Evolutionary conservation across 2,113 vertebrate species (phyloP).

Genomic region (Natator depressus): DNA sequence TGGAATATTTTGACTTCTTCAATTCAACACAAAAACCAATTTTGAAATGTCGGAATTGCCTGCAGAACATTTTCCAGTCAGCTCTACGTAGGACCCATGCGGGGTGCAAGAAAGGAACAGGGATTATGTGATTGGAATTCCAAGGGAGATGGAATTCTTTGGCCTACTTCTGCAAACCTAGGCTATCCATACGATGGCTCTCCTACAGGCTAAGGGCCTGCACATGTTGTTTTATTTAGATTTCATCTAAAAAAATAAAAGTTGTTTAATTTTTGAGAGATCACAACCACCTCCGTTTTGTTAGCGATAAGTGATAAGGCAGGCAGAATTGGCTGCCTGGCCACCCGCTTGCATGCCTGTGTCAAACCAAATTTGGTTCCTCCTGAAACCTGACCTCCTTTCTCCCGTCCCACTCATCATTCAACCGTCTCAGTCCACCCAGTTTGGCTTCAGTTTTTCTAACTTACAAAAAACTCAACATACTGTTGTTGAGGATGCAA

Average conservation of each 20-base stretch:
- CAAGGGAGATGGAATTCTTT: background rate
- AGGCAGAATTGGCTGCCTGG: background rate
- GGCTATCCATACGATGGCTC: fast-evolving
- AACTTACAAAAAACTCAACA: background rate
- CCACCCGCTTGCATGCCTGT: background rate
- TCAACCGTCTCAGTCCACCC: background rate
- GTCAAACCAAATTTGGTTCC: background rate
- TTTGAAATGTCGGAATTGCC: background rate
- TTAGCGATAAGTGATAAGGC: background rate
- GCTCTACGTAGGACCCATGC: background rate
- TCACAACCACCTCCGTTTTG: fast-evolving
- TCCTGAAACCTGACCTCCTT: background rate
- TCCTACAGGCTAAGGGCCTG: fast-evolving
- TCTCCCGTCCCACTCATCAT: background rate
- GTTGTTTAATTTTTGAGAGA: background rate
- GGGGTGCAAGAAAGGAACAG: background rate
- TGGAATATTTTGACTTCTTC: background rate
- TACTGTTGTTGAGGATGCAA: background rate
- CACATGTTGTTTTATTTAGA: fast-evolving
- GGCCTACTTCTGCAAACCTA: background rate
- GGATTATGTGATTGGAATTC: fast-evolving
- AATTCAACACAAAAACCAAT: background rate
- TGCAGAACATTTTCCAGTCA: background rate
- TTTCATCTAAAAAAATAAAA: background rate
- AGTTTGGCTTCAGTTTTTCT: background rate